These are phyloP conservation scores for Ectropis grisescens DNA, from an alignment of 1,140 invertebrate genomes.

Conservation along the genomic window DNA sequence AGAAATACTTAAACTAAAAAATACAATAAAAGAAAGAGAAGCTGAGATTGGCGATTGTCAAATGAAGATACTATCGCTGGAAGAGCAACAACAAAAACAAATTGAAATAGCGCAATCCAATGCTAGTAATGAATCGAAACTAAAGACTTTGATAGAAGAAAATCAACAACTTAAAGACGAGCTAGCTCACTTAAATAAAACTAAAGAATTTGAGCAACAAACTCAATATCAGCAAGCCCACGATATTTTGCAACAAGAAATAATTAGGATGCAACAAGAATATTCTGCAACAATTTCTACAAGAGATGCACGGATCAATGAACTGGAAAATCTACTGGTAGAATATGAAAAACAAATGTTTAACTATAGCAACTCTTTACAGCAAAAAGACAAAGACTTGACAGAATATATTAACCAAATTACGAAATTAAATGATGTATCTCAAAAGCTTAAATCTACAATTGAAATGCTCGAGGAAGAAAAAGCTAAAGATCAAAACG, in stretches of 20 bases:
- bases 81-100: conserved; percentile 59
- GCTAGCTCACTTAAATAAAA: conserved; percentile 36
- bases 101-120: conserved; percentile 36
- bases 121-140: conserved; percentile 32
- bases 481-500: conserved; percentile 54
- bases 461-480: conserved; percentile 64
- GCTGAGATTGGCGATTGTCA: conserved; percentile 67
- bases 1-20: conserved; percentile 65
- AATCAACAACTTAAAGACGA: conserved; percentile 48
- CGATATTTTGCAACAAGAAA: conserved; percentile 38
- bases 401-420: conserved; percentile 65
- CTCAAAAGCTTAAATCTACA: conserved; percentile 59
- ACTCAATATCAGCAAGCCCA: conserved; percentile 22
- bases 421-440: conserved; percentile 61
- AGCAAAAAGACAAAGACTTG: conserved; percentile 63
- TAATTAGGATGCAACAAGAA: conserved; percentile 48
- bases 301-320: conserved; percentile 44
- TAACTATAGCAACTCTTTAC: conserved; percentile 44
- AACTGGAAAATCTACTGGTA: conserved; percentile 44
- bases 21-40: conserved; percentile 68
- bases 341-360: conserved; percentile 57
- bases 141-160: conserved; percentile 42
- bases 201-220: conserved; percentile 32
- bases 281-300: conserved; percentile 29
- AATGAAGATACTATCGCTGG: conserved; percentile 61